phyloP scores from a whole-genome alignment of 2,797 vertebrate species.

The Pagetopsis macropterus region DNA sequence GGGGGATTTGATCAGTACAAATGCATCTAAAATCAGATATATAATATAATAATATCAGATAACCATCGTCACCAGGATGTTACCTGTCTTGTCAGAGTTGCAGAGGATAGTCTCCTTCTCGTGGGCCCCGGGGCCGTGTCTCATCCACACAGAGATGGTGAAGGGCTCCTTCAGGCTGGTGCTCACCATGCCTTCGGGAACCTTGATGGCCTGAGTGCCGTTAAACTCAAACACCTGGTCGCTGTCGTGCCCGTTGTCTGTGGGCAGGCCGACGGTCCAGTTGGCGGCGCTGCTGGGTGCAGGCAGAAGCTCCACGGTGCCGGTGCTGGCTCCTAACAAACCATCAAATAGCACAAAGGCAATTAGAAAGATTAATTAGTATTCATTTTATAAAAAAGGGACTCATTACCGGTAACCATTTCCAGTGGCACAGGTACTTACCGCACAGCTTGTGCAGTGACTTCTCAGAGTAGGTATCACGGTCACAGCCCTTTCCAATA shows the following conservation, averaged over 20 bases:
- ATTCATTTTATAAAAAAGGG: not conserved
- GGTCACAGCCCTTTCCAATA: slow-evolving; percentile 97
- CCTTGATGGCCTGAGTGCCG: slow-evolving; percentile 93
- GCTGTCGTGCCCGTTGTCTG: slow-evolving; percentile 96
- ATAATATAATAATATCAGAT: too few relatives aligned
- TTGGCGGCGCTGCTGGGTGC: slow-evolving; percentile 89
- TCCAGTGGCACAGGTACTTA: slow-evolving; percentile 65
- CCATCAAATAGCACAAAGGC: not conserved
- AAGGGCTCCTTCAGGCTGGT: slow-evolving; percentile 92
- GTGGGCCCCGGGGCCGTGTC: slow-evolving; percentile 91
- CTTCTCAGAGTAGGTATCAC: slow-evolving; percentile 98
- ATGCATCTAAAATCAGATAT: not conserved
- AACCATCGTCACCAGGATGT: not conserved
- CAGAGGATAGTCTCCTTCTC: slow-evolving; percentile 96
- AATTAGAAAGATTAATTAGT: not conserved
- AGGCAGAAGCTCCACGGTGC: slow-evolving; percentile 93
- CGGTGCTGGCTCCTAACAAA: slow-evolving; percentile 87
- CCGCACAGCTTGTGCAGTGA: slow-evolving; percentile 97
- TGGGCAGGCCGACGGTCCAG: slow-evolving; percentile 94
- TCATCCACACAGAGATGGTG: slow-evolving; percentile 96
- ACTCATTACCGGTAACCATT: not conserved
- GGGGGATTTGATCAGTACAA: not conserved
- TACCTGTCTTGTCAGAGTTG: slow-evolving; percentile 97
- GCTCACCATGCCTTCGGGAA: slow-evolving; percentile 90
- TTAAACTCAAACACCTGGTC: slow-evolving; percentile 99